Evolutionary conservation across 2,888 invertebrate species (phyloP), one percentile per base, ranked within the genome.

Genomic region (Drosophila merina): DNA sequence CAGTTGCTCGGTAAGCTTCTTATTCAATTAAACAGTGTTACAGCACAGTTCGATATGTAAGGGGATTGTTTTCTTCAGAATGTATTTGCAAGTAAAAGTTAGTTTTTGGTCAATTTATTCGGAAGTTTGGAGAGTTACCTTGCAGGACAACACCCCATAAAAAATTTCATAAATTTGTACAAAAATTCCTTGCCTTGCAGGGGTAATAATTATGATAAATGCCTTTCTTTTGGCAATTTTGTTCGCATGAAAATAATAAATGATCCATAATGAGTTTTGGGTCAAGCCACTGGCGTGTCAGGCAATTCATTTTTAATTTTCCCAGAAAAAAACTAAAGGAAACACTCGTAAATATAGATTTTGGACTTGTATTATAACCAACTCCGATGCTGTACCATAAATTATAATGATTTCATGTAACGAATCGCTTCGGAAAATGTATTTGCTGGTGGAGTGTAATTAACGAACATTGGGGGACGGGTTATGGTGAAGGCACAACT

Each of bases 251-350:
- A 30, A 30, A 58, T 57, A 54, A 45, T 31, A 60, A 25, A 25
- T 62, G 48, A 9, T 44, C 63, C 47, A 9, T 62, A 62, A 62
- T 62, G 63, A 62, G 26, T 62, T 62, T 40, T 36, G 8, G 30
- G 30, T 9, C n/a, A 31, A 40, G 63, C 62, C 48, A 40, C 62
- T 45, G 60, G 62, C 47, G 12, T 26, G 47, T 55, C 6, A 3
- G 47, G 40, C 40, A 40, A 62, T 62, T 62, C 62, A 48, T 62
- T 62, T 62, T 31, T 48, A 40, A 62, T 67, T 52, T 67, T 64
- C 26, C 26, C 31, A n/a, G 2, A 12, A 49, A 28, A 9, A 30
- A 31, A 42, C 25, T 8, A 10, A n/a, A 5, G 12, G 20, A 51
- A 58, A 30, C 40, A 8, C 4, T 20, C 10, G 7, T 40, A 30